Percentiles rank a stretch among this genome's conserved stretches.
Evolutionary conservation across 2,113 vertebrate species (phyloP).

Genomic region (Nycticebus coucang): DNA sequence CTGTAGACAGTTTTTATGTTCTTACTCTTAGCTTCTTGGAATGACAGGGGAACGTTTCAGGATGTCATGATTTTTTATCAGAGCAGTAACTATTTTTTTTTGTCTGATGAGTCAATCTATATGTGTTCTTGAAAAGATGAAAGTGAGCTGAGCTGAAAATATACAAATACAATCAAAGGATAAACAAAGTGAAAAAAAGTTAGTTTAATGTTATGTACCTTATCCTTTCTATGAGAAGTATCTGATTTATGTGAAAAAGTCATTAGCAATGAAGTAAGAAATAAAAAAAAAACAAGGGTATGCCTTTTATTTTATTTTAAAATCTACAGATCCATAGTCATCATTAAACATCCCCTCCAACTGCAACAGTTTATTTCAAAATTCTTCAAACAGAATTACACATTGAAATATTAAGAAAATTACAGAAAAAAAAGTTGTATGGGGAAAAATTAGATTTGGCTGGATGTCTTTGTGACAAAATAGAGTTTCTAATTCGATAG

Average conservation of each 20-base stretch:
- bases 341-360: neutral
- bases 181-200: neutral
- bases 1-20: neutral
- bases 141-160: neutral
- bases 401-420: neutral
- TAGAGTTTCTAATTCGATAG: neutral
- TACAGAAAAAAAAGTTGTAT: neutral
- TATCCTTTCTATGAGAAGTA: neutral
- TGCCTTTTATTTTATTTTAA: neutral
- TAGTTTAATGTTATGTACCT: neutral
- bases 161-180: neutral
- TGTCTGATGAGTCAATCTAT: neutral
- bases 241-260: neutral
- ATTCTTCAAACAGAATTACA: neutral
- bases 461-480: neutral
- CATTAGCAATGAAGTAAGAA: neutral
- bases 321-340: neutral
- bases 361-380: neutral
- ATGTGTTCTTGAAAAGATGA: neutral
- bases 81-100: neutral
- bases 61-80: neutral
- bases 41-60: neutral
- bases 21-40: neutral
- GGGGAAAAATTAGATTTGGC: neutral
- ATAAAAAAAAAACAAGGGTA: neutral